phyloP scores from a whole-genome alignment of 1,140 invertebrate species.

The Drosophila lacertosa region DNA sequence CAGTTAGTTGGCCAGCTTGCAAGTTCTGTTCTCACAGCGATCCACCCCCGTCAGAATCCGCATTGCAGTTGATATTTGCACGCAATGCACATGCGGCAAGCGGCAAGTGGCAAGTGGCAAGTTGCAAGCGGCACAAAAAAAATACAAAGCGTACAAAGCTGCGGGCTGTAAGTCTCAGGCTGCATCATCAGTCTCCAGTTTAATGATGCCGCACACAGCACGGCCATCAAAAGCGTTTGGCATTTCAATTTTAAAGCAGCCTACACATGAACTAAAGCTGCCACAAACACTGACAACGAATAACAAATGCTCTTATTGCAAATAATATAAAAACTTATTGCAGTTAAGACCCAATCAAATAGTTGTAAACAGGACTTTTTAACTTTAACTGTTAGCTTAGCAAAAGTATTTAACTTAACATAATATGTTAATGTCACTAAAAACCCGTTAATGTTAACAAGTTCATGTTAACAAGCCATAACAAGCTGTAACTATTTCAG shows the following conservation, averaged over 20 bases:
- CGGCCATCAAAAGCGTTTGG: conserved; percentile 69
- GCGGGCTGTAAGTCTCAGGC: conserved; percentile 33
- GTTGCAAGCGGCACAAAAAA: too few species aligned
- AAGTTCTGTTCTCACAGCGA: conserved; percentile 52
- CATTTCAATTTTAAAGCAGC: conserved; percentile 73
- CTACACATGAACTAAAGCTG: conserved; percentile 40
- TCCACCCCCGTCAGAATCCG: conserved; percentile 48
- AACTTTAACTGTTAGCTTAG: too few species aligned
- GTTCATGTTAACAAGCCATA: too few species aligned
- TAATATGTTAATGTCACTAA: background rate
- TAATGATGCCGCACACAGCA: conserved; percentile 72
- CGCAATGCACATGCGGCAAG: conserved; percentile 61
- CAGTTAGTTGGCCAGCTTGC: conserved; percentile 46
- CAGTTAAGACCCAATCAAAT: too few species aligned
- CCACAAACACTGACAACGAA: conserved; percentile 19
- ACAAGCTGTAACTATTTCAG: background rate
- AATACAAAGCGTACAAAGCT: conserved; percentile 18
- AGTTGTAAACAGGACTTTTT: too few species aligned
- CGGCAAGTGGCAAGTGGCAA: conserved; percentile 47
- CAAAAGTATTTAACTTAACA: background rate
- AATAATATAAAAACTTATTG: too few species aligned
- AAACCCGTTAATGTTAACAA: too few species aligned
- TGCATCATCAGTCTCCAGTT: conserved; percentile 32
- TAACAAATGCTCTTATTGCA: conserved; percentile 11
- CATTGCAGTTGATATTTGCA: conserved; percentile 64